Evolutionary conservation across 2,888 invertebrate species (phyloP).

Genomic region (Boloria euphrosyne): DNA sequence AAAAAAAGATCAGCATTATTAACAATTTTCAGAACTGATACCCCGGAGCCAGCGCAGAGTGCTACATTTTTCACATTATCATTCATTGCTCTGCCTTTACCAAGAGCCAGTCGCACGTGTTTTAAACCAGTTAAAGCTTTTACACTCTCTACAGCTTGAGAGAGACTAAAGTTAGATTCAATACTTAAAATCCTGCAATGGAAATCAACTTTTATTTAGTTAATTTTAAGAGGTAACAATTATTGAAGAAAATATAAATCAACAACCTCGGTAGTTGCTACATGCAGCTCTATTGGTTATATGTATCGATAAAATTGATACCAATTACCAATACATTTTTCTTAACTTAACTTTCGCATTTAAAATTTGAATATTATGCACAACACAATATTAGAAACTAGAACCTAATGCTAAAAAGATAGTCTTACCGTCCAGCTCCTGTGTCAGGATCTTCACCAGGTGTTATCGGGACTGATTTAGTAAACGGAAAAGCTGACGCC

Average conservation of each 20-base stretch:
- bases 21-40: conserved; percentile 87
- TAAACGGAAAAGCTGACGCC: conserved; percentile 84
- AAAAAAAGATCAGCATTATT: conserved; percentile 89
- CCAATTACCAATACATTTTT: too few relatives aligned
- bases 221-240: not conserved
- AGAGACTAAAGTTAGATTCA: conserved; percentile 63
- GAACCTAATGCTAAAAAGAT: too few relatives aligned
- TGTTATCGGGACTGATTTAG: conserved; percentile 63
- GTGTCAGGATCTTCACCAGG: conserved; percentile 63
- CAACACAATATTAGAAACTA: not conserved
- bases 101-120: conserved; percentile 88
- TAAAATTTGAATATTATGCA: not conserved
- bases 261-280: too few relatives aligned
- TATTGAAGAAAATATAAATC: too few relatives aligned
- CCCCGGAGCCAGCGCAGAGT: conserved; percentile 95
- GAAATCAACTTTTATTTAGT: conserved; percentile 26
- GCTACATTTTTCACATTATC: conserved; percentile 85
- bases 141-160: conserved; percentile 84
- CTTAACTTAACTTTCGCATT: not conserved
- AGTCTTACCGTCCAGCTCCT: conserved; percentile 77
- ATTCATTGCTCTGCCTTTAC: conserved; percentile 63
- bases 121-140: conserved; percentile 86
- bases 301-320: too few relatives aligned
- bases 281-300: too few relatives aligned
- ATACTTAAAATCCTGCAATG: conserved; percentile 61